These are phyloP conservation scores for Diprion similis DNA, from an alignment of 1,140 invertebrate genomes.

Conservation along the genomic window DNA sequence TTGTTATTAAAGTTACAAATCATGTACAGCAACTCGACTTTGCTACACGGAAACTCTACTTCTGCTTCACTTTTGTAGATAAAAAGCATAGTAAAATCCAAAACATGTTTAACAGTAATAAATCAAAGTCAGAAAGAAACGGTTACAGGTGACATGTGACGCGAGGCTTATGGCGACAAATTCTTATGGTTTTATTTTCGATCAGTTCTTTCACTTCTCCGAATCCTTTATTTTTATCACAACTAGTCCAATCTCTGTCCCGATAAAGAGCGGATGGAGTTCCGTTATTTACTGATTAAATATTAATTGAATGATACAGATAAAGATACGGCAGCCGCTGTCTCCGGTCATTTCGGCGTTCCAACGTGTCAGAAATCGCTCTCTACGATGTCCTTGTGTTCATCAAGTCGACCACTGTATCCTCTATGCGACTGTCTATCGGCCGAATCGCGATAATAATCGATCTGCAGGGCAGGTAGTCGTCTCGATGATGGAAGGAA, in stretches of 20 bases:
- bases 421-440: background rate
- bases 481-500: background rate
- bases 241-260: background rate
- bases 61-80: too few relatives aligned
- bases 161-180: too few relatives aligned
- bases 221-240: background rate
- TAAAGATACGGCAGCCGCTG: background rate
- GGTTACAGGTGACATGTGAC: too few relatives aligned
- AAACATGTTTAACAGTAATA: too few relatives aligned
- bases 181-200: too few relatives aligned
- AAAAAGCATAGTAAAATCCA: too few relatives aligned
- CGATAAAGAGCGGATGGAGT: background rate
- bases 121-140: too few relatives aligned
- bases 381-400: constrained; percentile 9
- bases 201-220: too few relatives aligned
- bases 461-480: background rate
- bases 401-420: constrained; percentile 7
- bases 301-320: constrained; percentile 9
- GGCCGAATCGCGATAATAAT: background rate
- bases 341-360: constrained; percentile 2
- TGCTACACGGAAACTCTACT: too few relatives aligned
- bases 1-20: too few relatives aligned
- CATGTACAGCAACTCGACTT: too few relatives aligned
- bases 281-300: background rate
- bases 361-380: background rate